Percentiles rank a stretch among this genome's conserved stretches.
These are phyloP conservation scores for Drosophila biarmipes DNA, from an alignment of 1,140 invertebrate species.

Conservation along the genomic window DNA sequence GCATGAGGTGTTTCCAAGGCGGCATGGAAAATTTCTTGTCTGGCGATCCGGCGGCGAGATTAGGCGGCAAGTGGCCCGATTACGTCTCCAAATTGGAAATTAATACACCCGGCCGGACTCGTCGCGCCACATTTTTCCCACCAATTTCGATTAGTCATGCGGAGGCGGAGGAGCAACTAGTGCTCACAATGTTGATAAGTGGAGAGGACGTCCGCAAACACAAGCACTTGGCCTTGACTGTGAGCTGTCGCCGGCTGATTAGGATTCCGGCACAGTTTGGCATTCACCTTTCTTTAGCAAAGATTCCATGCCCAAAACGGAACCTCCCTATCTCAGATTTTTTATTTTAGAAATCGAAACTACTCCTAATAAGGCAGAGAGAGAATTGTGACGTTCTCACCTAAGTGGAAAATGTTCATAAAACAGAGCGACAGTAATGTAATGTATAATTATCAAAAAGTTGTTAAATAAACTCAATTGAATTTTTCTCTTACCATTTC, in stretches of 20 bases:
- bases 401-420: no score
- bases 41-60: constrained; percentile 46
- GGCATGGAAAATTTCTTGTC: constrained; percentile 63
- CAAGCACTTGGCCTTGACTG: constrained; percentile 38
- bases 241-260: constrained; percentile 21
- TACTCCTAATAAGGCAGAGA: no score
- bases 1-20: constrained; percentile 62
- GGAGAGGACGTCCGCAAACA: constrained; percentile 21
- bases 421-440: no score
- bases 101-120: constrained; percentile 39
- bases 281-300: neutral
- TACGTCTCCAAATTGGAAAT: constrained; percentile 50
- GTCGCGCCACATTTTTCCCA: constrained; percentile 59
- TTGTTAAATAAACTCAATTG: no score
- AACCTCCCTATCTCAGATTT: no score
- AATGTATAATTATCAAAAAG: no score
- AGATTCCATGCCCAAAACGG: neutral
- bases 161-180: constrained; percentile 15
- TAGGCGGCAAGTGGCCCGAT: constrained; percentile 43
- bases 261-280: constrained; percentile 2
- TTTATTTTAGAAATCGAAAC: no score
- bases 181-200: constrained; percentile 15
- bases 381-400: no score
- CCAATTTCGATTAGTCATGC: constrained; percentile 57
- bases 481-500: no score